Base-by-base conservation (phyloP, 2,797 vertebrate genomes). In the Protosalanx chinensis region DNA sequence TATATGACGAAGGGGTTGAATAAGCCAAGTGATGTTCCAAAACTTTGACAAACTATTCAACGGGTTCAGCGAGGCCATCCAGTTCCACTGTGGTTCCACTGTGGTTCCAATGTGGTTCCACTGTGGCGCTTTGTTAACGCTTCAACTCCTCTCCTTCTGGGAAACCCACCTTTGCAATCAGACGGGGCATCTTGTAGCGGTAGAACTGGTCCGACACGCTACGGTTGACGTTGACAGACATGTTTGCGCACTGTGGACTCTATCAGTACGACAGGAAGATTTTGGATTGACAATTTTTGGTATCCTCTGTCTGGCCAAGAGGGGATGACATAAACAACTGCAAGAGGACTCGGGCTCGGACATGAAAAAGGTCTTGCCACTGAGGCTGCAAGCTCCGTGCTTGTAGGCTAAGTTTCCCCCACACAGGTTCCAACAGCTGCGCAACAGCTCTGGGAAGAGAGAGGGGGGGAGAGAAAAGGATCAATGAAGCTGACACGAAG, bases 241-340 rank as follows among this genome's bases (percentile, higher is more conserved):
- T 99, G 93, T 93, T 96, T 95, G 92, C 94, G 95, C 94, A 92
- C 89, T 93, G 93, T 93, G 29, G 90, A 92, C 91, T 93, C 95
- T 98, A 97, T 98, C 96, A 96, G 96, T 95, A 95, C 94, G 94
- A 93, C 93, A 95, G 95, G 93, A 96, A 95, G 94, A 96, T 96
- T 94, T 97, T 96, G 94, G 96, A 96, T 95, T 95, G 95, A 93
- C 95, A 96, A 94, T 96, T 98, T 97, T 98, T 93, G 94, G 96
- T 97, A 97, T 98, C 95, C 96, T 98, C 96, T 97, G 96, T 96
- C 96, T 98, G 95, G 95, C 98, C 96, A 97, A 96, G 95, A 97
- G 94, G 94, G 96, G 96, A 97, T 98, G 97, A 99, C 97, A 99
- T 99, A 99, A 98, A 99, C 97, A 93, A 95, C 94, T 98, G 96